phyloP scores from a whole-genome alignment of 2,888 invertebrate genomes.

The Euphydryas editha region DNA sequence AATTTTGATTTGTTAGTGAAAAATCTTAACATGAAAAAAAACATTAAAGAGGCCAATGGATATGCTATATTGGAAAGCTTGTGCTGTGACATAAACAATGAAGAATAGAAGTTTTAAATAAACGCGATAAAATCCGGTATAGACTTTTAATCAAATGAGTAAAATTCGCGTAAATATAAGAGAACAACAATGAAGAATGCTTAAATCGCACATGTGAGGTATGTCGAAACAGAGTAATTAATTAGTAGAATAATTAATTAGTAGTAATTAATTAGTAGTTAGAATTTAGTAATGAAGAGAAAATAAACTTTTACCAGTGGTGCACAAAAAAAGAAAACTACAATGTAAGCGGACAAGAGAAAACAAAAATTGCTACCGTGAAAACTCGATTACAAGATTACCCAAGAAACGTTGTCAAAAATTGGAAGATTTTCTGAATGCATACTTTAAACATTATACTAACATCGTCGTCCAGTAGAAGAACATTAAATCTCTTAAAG shows the following conservation, averaged over 20 bases:
- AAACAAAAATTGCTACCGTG: background rate
- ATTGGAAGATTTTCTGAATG: background rate
- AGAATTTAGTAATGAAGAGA: conserved; percentile 34
- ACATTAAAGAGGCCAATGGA: conserved; percentile 31
- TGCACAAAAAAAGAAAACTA: background rate
- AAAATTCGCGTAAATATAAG: no score
- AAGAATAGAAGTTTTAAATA: no score
- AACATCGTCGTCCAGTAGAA: background rate
- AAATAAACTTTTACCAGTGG: conserved; percentile 20
- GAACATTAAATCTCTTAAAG: background rate
- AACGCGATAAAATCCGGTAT: no score
- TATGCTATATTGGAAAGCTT: conserved; percentile 32
- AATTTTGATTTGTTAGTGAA: conserved; percentile 34
- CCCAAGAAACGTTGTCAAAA: background rate
- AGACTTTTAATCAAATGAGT: no score
- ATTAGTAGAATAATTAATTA: conserved; percentile 27
- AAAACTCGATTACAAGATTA: background rate
- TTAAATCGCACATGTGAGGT: conserved; percentile 34
- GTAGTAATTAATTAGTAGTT: conserved; percentile 26
- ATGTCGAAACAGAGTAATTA: conserved; percentile 26
- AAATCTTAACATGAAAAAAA: conserved; percentile 34
- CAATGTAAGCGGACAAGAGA: background rate
- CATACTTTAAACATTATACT: background rate
- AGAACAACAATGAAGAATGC: conserved; percentile 34
- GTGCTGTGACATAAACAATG: conserved; percentile 35